Evolutionary conservation across 2,113 vertebrate genomes (phyloP), one percentile per base, ranked within the genome.

Genomic region (Acrocephalus arundinaceus): DNA sequence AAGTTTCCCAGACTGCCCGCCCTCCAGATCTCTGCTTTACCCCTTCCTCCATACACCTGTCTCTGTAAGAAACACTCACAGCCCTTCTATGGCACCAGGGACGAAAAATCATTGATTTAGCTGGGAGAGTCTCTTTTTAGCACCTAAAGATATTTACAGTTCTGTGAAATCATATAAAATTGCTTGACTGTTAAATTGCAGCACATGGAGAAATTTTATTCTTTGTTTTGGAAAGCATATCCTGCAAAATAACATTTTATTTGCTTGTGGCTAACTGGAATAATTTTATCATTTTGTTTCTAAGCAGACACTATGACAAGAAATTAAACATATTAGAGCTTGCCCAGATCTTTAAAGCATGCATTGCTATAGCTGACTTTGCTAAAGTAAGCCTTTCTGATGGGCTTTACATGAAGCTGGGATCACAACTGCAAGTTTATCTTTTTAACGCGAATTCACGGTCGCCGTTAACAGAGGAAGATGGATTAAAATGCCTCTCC

Each of bases 401-500:
- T 4, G 19, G 2, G 19, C n/a, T 52, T 41, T 48, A 3, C 54
- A 7, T 48, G 18, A 7, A 67, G 15, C 39, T 58, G 59, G 10
- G 23, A 28, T 6, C 78, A 59, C 43, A 52, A 7, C 10, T 12
- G 33, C 51, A 15, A 18, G 6, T 41, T 84, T 25, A 33, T 55
- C 27, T 22, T 28, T 30, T 58, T 21, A 51, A 19, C 0, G 0
- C 48, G n/a, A 51, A 63, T 33, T 19, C 23, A 5, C 0, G 0
- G 3, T 58, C 6, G 52, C 5, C 5, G 1, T 70, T 46, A 49
- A 1, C 1, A 21, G 2, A 2, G 63, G 24, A 16, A 49, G 9
- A 6, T 0, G 43, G 37, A 25, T 76, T 46, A 3, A 22, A 25
- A 7, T 0, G 35, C 18, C 43, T 33, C 43, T 27, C 24, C 0